phyloP scores from a whole-genome alignment of 2,113 vertebrate species.

The Megaceryle torquata region DNA sequence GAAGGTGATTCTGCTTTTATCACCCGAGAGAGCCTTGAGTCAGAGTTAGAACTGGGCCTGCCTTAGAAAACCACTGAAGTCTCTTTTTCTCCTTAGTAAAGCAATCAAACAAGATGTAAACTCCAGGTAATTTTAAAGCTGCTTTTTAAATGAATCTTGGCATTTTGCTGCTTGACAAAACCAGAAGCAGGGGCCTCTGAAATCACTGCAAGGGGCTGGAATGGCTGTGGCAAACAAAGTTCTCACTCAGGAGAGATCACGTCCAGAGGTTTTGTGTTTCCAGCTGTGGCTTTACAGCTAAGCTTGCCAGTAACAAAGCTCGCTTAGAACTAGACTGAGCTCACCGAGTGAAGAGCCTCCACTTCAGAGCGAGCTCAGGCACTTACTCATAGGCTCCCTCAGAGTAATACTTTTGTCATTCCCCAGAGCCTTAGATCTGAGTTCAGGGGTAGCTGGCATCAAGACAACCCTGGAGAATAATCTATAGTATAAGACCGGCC shows the following conservation, averaged over 20 bases:
- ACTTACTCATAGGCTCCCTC: neutral
- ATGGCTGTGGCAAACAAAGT: neutral
- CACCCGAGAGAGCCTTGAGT: neutral
- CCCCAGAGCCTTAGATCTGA: neutral
- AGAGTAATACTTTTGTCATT: neutral
- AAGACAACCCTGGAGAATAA: neutral
- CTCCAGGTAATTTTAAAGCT: neutral
- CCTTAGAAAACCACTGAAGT: neutral
- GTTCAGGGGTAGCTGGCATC: neutral
- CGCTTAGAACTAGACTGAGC: neutral
- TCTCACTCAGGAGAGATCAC: neutral
- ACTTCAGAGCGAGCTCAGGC: neutral
- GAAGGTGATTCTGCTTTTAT: neutral
- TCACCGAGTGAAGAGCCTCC: neutral
- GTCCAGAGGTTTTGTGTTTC: neutral
- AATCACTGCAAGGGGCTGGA: neutral
- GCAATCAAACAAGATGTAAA: neutral
- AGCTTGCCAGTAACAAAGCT: neutral
- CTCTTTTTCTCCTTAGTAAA: neutral
- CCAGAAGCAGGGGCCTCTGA: neutral
- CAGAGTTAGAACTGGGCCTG: neutral
- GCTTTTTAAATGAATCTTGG: neutral
- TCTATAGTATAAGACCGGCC: neutral
- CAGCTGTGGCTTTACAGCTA: neutral
- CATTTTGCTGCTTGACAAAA: neutral